Evolutionary conservation across 2,888 invertebrate genomes (phyloP).

Genomic region (Aradus depressus): DNA sequence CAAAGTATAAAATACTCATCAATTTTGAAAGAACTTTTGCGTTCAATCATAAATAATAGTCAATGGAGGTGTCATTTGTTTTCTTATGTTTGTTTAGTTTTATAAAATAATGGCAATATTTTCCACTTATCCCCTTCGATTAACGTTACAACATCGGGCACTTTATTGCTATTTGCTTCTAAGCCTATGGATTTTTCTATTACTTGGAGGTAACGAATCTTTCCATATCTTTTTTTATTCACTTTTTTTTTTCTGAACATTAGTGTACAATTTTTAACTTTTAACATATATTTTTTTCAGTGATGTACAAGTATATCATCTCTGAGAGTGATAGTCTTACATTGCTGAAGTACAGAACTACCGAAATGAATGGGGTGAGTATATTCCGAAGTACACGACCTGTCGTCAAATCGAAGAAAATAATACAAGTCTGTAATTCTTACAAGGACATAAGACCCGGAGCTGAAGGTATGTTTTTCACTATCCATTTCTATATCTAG

Average conservation of each 20-base stretch:
- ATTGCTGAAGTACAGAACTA: constrained; percentile 37
- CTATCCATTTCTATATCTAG: neutral
- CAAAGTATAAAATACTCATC: too few species aligned
- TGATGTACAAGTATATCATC: constrained; percentile 71
- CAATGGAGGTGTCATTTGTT: neutral
- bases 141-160: constrained; percentile 60
- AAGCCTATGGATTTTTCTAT: constrained; percentile 68
- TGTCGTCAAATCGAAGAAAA: constrained; percentile 51
- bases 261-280: neutral
- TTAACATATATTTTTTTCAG: constrained; percentile 37
- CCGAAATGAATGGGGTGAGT: constrained; percentile 40
- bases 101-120: constrained; percentile 2
- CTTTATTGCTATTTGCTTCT: constrained; percentile 71
- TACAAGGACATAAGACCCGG: constrained; percentile 55
- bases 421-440: constrained; percentile 59
- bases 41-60: neutral
- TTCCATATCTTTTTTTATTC: neutral
- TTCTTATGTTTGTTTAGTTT: neutral
- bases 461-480: constrained; percentile 53
- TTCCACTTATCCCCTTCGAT: constrained; percentile 40
- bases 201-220: constrained; percentile 53
- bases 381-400: constrained; percentile 45
- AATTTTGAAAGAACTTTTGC: too few species aligned
- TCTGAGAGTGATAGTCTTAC: constrained; percentile 40
- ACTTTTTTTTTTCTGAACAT: neutral